Conservation (phyloP, 2,888 invertebrate species). For the Oligia strigilis region DNA sequence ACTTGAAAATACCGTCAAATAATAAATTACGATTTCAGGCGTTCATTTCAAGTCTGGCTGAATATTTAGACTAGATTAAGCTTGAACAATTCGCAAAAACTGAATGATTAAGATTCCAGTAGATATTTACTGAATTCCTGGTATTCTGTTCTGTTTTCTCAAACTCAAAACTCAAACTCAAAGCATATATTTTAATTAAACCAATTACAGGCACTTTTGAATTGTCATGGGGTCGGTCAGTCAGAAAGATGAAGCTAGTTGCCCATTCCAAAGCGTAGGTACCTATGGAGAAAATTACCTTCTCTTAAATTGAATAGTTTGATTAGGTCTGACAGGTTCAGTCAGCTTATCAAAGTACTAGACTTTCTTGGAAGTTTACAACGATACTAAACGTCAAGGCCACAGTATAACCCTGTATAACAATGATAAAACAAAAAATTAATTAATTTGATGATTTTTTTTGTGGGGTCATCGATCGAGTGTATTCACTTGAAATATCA, state of each 20-base stretch:
- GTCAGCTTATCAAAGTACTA: background rate
- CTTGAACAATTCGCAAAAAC: slow-evolving; percentile 8
- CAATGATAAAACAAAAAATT: too few relatives aligned
- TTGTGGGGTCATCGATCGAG: too few relatives aligned
- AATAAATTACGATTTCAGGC: slow-evolving; percentile 29
- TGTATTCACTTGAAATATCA: too few relatives aligned
- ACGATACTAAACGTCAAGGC: background rate
- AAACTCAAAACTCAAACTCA: too few relatives aligned
- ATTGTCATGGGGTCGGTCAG: too few relatives aligned
- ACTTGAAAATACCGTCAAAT: background rate
- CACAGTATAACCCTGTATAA: too few relatives aligned
- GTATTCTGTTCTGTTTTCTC: slow-evolving; percentile 1
- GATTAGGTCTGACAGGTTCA: slow-evolving; percentile 8
- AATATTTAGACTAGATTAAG: slow-evolving; percentile 14
- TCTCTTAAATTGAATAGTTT: background rate
- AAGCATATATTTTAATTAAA: too few relatives aligned
- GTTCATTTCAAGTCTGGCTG: slow-evolving; percentile 27
- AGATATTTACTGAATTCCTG: slow-evolving; percentile 7
- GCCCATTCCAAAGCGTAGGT: too few relatives aligned
- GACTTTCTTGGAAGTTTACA: slow-evolving; percentile 1
- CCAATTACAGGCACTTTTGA: too few relatives aligned
- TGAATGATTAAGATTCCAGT: slow-evolving; percentile 13
- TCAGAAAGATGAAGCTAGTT: too few relatives aligned
- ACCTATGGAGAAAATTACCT: too few relatives aligned
- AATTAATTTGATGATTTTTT: too few relatives aligned